Evolutionary conservation across 2,113 vertebrate species (phyloP).

Genomic region (Sigmodon hispidus): DNA sequence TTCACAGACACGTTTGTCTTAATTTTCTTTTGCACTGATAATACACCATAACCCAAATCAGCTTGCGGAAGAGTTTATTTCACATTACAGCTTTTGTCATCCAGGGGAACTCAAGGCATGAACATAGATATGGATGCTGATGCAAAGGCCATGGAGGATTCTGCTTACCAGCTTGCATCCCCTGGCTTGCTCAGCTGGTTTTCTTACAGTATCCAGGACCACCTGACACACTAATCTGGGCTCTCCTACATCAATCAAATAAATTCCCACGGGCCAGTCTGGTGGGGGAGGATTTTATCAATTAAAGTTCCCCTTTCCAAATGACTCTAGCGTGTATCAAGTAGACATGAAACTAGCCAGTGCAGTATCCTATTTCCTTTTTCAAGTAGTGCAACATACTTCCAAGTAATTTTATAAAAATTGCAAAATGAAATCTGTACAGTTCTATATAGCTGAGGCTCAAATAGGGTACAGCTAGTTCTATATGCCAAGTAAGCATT

Average conservation of each 20-base stretch:
- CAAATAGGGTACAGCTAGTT: neutral
- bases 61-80: neutral
- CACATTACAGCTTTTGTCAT: neutral
- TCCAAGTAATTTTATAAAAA: neutral
- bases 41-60: neutral
- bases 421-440: neutral
- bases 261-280: neutral
- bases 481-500: neutral
- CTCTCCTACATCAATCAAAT: neutral
- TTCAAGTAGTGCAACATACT: neutral
- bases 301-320: neutral
- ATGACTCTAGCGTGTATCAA: neutral
- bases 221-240: neutral
- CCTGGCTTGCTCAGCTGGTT: neutral
- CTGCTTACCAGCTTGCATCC: neutral
- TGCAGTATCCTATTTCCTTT: neutral
- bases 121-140: neutral
- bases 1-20: neutral
- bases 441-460: neutral
- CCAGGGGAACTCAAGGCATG: neutral
- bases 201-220: neutral
- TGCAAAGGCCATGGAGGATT: neutral
- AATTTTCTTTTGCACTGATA: neutral
- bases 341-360: neutral
- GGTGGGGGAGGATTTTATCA: neutral